A percentile compares a stretch with the other conserved stretches of the same genome.
phyloP scores from a whole-genome alignment of 1,140 invertebrate species.

The Lanistes nyassanus region DNA sequence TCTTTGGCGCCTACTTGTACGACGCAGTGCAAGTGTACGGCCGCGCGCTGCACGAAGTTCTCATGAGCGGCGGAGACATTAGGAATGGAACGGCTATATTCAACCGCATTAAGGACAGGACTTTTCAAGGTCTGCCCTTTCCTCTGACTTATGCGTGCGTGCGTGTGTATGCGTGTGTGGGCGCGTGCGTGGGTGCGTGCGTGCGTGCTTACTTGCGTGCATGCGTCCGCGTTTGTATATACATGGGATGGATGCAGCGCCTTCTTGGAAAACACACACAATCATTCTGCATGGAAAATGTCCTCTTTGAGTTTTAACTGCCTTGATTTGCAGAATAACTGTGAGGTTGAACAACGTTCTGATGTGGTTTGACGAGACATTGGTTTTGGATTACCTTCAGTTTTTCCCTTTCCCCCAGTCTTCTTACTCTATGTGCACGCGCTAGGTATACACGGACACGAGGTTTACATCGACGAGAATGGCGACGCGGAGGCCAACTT shows the following conservation, averaged over 20 bases:
- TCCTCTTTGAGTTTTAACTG: too few relatives aligned
- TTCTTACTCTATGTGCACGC: neutral
- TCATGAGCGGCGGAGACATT: constrained; percentile 32
- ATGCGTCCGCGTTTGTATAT: neutral
- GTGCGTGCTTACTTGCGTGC: constrained; percentile 6
- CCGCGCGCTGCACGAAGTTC: constrained; percentile 37
- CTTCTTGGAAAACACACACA: too few relatives aligned
- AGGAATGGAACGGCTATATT: constrained; percentile 64
- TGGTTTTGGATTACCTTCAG: too few relatives aligned
- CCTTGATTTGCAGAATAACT: too few relatives aligned
- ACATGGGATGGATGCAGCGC: too few relatives aligned
- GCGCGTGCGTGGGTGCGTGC: constrained; percentile 1
- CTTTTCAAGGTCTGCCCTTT: constrained; percentile 74
- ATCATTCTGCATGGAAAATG: too few relatives aligned
- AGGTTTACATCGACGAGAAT: constrained; percentile 87
- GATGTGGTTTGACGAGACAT: too few relatives aligned
- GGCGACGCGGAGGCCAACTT: constrained; percentile 98
- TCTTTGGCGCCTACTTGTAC: constrained; percentile 51
- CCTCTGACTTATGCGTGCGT: neutral
- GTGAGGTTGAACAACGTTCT: too few relatives aligned
- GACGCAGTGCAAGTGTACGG: constrained; percentile 52
- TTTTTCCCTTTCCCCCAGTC: too few relatives aligned
- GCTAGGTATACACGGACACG: constrained; percentile 89
- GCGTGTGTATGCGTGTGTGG: neutral
- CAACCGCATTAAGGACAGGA: constrained; percentile 77